These are phyloP conservation scores for Irena cyanogastra DNA, from an alignment of 2,113 vertebrate species.

Conservation along the genomic window DNA sequence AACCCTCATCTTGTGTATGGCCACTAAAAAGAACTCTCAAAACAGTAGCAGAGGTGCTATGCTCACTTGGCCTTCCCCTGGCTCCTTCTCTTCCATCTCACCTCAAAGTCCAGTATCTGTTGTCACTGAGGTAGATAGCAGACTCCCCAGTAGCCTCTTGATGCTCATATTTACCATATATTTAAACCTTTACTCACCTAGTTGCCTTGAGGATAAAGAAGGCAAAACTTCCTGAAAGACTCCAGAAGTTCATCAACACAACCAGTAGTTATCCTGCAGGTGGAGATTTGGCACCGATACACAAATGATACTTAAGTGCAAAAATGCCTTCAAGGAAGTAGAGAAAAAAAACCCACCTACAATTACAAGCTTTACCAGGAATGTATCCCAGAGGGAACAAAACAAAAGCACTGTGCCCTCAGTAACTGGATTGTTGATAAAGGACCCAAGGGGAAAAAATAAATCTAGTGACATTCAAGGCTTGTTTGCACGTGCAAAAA, in stretches of 20 bases:
- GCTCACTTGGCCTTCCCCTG: not conserved
- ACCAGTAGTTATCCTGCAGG: not conserved
- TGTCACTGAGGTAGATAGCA: not conserved
- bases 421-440: not conserved
- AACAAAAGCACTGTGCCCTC: not conserved
- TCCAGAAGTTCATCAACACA: not conserved
- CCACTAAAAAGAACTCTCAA: not conserved
- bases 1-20: too few species aligned
- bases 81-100: not conserved
- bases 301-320: not conserved
- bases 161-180: not conserved
- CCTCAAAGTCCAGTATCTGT: not conserved
- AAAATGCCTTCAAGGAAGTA: not conserved
- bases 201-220: not conserved
- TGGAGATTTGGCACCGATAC: not conserved
- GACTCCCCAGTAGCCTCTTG: not conserved
- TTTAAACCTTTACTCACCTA: not conserved
- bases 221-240: not conserved
- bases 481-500: not conserved
- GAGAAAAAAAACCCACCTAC: not conserved
- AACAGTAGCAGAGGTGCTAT: accelerated
- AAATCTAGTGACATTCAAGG: not conserved
- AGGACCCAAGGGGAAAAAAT: not conserved
- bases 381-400: not conserved
- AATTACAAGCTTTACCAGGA: not conserved